A percentile compares a stretch with the other conserved stretches of the same genome.
Conservation (phyloP, 2,113 vertebrate species). For the Callorhinus ursinus region DNA sequence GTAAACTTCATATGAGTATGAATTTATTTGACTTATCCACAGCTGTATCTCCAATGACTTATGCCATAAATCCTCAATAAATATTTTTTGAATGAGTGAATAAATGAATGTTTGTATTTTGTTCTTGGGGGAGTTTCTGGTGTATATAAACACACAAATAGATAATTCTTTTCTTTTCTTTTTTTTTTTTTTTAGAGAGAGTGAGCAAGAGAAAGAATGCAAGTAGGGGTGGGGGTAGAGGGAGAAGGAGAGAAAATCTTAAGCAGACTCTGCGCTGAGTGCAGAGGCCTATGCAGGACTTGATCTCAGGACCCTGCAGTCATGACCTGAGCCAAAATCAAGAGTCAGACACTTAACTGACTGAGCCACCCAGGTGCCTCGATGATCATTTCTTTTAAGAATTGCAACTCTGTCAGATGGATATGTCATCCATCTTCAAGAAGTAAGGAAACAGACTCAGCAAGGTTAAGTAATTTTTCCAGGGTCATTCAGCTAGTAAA, state of each 20-base stretch:
- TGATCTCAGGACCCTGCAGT: too few relatives aligned
- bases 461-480: slow-evolving; percentile 3
- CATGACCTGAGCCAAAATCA: too few relatives aligned
- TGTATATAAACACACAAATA: background rate
- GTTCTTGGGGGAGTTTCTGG: background rate
- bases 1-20: background rate
- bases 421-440: background rate
- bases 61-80: background rate
- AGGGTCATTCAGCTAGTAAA: background rate
- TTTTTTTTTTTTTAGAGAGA: background rate
- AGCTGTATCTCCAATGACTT: background rate
- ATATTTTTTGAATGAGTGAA: slow-evolving; percentile 46
- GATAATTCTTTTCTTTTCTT: background rate
- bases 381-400: background rate
- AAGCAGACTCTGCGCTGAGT: too few relatives aligned
- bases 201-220: too few relatives aligned
- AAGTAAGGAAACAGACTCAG: background rate
- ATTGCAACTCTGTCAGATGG: background rate
- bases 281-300: too few relatives aligned
- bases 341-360: too few relatives aligned
- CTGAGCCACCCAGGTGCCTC: too few relatives aligned
- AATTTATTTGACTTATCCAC: background rate
- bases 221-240: too few relatives aligned
- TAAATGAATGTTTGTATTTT: background rate
- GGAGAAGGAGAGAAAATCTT: too few relatives aligned